Evolutionary conservation across 2,797 vertebrate genomes (phyloP).

Genomic region (Sebastes umbrosus): DNA sequence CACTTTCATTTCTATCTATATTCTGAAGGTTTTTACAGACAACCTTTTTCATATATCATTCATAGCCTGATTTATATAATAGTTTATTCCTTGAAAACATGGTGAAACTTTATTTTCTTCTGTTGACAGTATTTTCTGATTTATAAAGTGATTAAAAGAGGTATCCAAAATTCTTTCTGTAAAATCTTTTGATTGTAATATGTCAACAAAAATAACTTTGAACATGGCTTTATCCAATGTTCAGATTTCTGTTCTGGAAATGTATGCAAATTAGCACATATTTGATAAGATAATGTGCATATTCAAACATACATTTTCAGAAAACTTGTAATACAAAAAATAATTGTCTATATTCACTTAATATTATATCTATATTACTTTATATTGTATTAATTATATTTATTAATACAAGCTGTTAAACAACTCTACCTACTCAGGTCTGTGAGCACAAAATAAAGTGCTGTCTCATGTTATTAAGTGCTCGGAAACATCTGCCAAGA

Average conservation of each 20-base stretch:
- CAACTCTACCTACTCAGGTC: not conserved
- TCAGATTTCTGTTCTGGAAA: not conserved
- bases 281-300: no score
- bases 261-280: no score
- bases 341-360: not conserved
- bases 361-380: not conserved
- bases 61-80: not conserved
- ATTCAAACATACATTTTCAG: no score
- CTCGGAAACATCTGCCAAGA: slow-evolving; percentile 59
- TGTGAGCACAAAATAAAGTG: not conserved
- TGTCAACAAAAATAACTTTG: not conserved
- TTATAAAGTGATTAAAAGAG: not conserved
- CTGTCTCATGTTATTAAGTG: slow-evolving; percentile 35
- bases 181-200: not conserved
- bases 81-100: not conserved
- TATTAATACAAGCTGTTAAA: not conserved
- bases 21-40: no score
- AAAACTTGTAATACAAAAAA: no score
- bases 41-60: not conserved
- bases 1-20: no score
- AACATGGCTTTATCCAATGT: not conserved
- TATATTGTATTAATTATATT: no score
- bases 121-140: not conserved
- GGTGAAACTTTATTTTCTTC: not conserved
- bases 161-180: not conserved